These are phyloP conservation scores for Heliconius ismenius DNA, from an alignment of 2,888 invertebrate species.

Conservation along the genomic window DNA sequence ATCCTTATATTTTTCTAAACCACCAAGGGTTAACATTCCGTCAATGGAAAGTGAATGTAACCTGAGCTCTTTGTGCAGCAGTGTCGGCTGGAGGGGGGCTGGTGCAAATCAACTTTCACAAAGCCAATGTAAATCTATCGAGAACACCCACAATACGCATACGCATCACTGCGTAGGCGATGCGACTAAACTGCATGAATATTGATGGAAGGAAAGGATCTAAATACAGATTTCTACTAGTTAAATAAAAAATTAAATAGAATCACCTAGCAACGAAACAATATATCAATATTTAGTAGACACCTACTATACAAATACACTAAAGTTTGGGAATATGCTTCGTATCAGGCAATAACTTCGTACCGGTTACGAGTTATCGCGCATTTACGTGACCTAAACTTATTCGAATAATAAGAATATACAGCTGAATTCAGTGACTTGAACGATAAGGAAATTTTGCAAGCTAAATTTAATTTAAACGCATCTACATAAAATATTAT, in stretches of 20 bases:
- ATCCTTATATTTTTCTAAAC: slow-evolving; percentile 24
- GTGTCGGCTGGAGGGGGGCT: slow-evolving; percentile 39
- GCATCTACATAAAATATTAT: not conserved
- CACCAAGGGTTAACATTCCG: slow-evolving; percentile 34
- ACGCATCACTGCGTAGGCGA: slow-evolving; percentile 24
- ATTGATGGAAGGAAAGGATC: not conserved
- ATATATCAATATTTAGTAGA: not conserved
- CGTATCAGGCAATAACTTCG: slow-evolving; percentile 54
- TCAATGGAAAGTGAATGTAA: slow-evolving; percentile 48
- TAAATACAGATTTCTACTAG: slow-evolving; percentile 1
- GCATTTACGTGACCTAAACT: slow-evolving; percentile 65
- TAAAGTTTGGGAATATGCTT: slow-evolving; percentile 50
- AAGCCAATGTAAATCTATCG: slow-evolving; percentile 51
- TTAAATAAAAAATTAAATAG: not conserved
- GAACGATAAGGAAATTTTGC: not conserved
- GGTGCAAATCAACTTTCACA: slow-evolving; percentile 73
- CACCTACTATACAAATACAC: slow-evolving; percentile 22
- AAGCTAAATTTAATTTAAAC: not conserved
- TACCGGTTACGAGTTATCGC: slow-evolving; percentile 66
- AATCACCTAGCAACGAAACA: not conserved
- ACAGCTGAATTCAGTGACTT: slow-evolving; percentile 24
- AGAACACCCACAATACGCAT: slow-evolving; percentile 29
- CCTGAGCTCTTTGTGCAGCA: slow-evolving; percentile 45
- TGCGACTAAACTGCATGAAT: slow-evolving; percentile 15
- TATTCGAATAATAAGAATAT: slow-evolving; percentile 27